phyloP scores from a whole-genome alignment of 1,140 invertebrate species.

The Berghia stephanieae region DNA sequence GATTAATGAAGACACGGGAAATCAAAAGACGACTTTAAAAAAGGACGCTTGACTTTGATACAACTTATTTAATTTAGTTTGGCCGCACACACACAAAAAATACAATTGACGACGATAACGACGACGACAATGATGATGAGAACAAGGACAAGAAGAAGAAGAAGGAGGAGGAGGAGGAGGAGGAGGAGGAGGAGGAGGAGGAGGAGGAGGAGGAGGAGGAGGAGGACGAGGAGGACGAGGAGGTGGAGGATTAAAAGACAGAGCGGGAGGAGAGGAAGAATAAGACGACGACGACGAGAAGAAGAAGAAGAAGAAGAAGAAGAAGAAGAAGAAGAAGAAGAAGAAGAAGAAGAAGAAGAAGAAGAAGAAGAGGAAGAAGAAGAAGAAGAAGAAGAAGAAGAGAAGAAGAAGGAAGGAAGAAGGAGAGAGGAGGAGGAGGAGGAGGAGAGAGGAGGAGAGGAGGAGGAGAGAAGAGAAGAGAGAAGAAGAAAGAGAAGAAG shows the following conservation, averaged over 20 bases:
- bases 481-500: no score
- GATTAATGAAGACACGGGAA: not conserved
- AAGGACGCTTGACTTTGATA: no score
- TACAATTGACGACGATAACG: not conserved
- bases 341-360: not conserved
- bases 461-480: no score
- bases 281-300: not conserved
- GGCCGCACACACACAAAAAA: no score
- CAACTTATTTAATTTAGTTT: no score
- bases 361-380: no score
- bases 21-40: not conserved
- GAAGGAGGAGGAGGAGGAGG: not conserved
- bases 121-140: not conserved
- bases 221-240: not conserved
- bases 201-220: not conserved
- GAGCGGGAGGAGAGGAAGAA: not conserved
- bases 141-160: not conserved
- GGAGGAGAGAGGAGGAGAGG: no score
- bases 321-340: not conserved
- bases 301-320: not conserved
- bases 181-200: not conserved
- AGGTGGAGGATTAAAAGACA: not conserved
- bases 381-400: no score
- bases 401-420: no score
- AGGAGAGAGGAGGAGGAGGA: no score